phyloP scores from a whole-genome alignment of 2,797 vertebrate genomes.

The Nyctalus aviator region DNA sequence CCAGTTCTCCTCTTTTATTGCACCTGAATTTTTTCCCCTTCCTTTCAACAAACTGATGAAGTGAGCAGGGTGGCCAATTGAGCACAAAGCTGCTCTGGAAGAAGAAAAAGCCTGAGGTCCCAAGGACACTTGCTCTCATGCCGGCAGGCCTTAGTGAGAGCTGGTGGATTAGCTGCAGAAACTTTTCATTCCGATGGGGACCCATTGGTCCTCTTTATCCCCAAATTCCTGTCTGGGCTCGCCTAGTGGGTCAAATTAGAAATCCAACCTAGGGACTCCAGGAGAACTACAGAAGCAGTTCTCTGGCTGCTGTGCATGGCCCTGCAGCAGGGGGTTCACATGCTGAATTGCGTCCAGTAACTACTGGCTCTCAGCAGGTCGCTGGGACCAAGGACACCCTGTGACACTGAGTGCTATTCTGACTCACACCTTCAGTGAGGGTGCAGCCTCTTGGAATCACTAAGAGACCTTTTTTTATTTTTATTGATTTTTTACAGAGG shows the following conservation, averaged over 20 bases:
- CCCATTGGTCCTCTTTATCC: neutral
- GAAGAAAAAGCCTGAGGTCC: neutral
- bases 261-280: neutral
- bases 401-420: accelerated
- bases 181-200: neutral
- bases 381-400: neutral
- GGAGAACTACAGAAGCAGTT: neutral
- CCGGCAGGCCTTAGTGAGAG: neutral
- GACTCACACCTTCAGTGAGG: neutral
- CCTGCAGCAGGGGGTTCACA: neutral
- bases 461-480: neutral
- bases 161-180: neutral
- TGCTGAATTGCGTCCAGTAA: neutral
- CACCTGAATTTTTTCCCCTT: neutral
- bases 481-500: too few relatives aligned
- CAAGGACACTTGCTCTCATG: neutral
- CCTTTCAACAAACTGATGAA: neutral
- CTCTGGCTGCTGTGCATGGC: neutral
- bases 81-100: neutral
- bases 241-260: neutral
- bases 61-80: neutral
- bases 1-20: too few relatives aligned
- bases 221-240: neutral
- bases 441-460: neutral
- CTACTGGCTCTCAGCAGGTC: neutral